Percentiles rank a stretch among this genome's conserved stretches.
Evolutionary conservation across 2,113 vertebrate species (phyloP).

Genomic region (Noctilio leporinus): DNA sequence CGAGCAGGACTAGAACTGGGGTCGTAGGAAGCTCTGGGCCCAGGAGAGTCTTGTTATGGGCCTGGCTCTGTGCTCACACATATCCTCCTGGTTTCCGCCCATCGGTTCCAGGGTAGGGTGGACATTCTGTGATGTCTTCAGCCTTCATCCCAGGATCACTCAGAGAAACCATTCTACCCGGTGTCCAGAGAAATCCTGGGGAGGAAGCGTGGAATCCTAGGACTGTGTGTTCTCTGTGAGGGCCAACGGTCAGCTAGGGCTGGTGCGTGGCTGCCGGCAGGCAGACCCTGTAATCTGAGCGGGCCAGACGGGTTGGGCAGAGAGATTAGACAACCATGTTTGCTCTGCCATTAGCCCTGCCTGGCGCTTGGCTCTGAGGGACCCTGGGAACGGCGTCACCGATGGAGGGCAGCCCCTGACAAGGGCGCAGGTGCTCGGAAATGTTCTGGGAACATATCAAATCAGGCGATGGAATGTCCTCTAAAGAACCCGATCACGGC

Average conservation of each 20-base stretch:
- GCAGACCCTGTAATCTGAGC: not conserved
- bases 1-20: not conserved
- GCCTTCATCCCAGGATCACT: not conserved
- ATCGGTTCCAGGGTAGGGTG: not conserved
- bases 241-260: not conserved
- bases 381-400: not conserved
- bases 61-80: not conserved
- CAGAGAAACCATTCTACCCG: not conserved
- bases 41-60: not conserved
- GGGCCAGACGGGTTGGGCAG: not conserved
- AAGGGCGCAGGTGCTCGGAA: conserved; percentile 24
- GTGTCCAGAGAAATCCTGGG: not conserved
- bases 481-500: not conserved
- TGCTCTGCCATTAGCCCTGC: not conserved
- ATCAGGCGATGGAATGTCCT: not conserved
- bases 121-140: fast-evolving
- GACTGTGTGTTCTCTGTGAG: fast-evolving
- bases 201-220: not conserved
- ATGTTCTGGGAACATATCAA: not conserved
- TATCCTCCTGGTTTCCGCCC: not conserved
- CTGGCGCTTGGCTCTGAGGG: not conserved
- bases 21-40: not conserved
- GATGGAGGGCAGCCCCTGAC: not conserved
- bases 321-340: not conserved
- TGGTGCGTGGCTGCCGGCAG: not conserved